Evolutionary conservation across 2,888 invertebrate genomes (phyloP).

Genomic region (Dichetophora obliterata): DNA sequence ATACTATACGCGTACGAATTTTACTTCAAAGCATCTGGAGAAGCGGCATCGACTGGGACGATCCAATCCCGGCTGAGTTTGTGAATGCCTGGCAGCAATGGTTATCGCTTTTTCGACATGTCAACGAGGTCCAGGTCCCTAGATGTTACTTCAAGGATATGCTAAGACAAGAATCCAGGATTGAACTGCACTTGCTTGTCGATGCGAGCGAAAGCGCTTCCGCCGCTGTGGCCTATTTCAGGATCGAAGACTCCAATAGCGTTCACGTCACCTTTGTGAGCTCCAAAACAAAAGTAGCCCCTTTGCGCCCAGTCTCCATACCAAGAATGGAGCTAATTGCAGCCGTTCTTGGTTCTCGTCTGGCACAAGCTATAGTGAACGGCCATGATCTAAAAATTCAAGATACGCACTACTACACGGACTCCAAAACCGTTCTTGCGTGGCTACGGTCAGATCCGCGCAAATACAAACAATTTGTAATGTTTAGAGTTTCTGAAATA

Average conservation of each 20-base stretch:
- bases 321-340: slow-evolving; percentile 51
- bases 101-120: slow-evolving; percentile 20
- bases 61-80: slow-evolving; percentile 36
- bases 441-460: neutral
- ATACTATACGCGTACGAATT: slow-evolving; percentile 44
- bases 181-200: slow-evolving; percentile 39
- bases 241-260: slow-evolving; percentile 23
- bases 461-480: slow-evolving; percentile 44
- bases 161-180: neutral
- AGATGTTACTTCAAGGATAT: slow-evolving; percentile 40
- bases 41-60: slow-evolving; percentile 43
- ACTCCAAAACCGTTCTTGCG: neutral
- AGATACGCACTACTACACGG: neutral
- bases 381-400: neutral
- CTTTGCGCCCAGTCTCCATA: neutral
- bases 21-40: slow-evolving; percentile 47
- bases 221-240: slow-evolving; percentile 50
- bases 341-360: slow-evolving; percentile 48
- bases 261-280: slow-evolving; percentile 26
- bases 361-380: slow-evolving; percentile 35
- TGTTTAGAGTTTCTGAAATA: slow-evolving; percentile 46
- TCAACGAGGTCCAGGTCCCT: slow-evolving; percentile 39
- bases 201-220: slow-evolving; percentile 48
- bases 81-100: slow-evolving; percentile 39
- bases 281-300: no score